phyloP scores from a whole-genome alignment of 2,888 invertebrate species.

The Mylabris sibirica region DNA sequence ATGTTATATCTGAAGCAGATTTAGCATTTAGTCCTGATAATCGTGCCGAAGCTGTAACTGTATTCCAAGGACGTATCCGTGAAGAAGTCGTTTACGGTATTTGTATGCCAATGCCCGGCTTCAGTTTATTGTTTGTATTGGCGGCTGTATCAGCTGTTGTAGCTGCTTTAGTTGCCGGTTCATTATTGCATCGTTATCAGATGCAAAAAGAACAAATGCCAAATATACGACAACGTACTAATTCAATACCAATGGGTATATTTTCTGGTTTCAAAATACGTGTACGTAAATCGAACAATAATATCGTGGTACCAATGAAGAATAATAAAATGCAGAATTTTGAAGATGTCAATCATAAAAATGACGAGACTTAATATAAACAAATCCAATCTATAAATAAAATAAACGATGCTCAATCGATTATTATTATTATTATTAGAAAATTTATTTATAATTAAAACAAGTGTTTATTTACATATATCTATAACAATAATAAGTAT shows the following conservation, averaged over 20 bases:
- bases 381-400: neutral
- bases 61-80: slow-evolving; percentile 85
- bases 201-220: slow-evolving; percentile 74
- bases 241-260: slow-evolving; percentile 64
- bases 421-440: neutral
- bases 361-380: neutral
- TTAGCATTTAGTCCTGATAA: slow-evolving; percentile 87
- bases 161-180: slow-evolving; percentile 84
- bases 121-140: slow-evolving; percentile 86
- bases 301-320: neutral
- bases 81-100: slow-evolving; percentile 93
- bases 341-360: slow-evolving; percentile 60
- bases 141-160: slow-evolving; percentile 88
- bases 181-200: slow-evolving; percentile 65
- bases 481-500: too few species aligned
- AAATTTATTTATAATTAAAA: neutral
- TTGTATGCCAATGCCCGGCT: slow-evolving; percentile 88
- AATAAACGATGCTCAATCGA: neutral
- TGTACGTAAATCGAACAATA: neutral
- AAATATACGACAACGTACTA: neutral
- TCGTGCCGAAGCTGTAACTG: slow-evolving; percentile 79
- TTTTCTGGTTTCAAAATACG: slow-evolving; percentile 64
- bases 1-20: slow-evolving; percentile 89
- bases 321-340: slow-evolving; percentile 38
- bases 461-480: neutral